These are phyloP conservation scores for Venturia canescens DNA, from an alignment of 1,140 invertebrate species.

Conservation along the genomic window DNA sequence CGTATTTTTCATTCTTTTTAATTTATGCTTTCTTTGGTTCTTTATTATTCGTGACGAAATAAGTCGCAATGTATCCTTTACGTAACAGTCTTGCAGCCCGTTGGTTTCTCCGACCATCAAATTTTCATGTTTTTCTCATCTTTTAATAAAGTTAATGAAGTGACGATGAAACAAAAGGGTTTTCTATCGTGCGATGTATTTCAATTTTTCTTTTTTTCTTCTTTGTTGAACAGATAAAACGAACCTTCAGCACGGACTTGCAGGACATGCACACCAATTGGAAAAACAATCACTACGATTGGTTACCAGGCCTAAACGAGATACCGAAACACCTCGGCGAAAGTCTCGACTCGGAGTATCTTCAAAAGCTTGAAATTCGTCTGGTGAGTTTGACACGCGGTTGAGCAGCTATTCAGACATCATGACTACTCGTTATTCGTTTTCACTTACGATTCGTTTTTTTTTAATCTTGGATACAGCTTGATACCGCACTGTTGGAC, in stretches of 20 bases:
- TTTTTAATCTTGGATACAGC: conserved; percentile 67
- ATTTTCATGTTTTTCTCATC: too few relatives aligned
- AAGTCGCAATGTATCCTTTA: too few relatives aligned
- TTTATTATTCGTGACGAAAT: too few relatives aligned
- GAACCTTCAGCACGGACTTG: conserved; percentile 76
- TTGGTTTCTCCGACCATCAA: too few relatives aligned
- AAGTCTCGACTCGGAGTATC: conserved; percentile 68
- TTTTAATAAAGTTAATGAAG: not conserved
- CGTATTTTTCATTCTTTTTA: too few relatives aligned
- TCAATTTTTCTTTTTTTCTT: conserved; percentile 43
- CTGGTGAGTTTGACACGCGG: conserved; percentile 59
- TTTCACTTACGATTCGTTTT: conserved; percentile 20
- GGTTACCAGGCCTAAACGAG: conserved; percentile 74
- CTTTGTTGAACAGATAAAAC: conserved; percentile 75
- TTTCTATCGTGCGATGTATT: not conserved
- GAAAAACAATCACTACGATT: conserved; percentile 76
- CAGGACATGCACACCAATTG: conserved; percentile 73
- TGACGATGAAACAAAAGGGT: not conserved
- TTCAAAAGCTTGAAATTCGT: conserved; percentile 75
- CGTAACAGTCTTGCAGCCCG: too few relatives aligned
- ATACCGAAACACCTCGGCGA: conserved; percentile 78
- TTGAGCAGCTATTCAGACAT: not conserved
- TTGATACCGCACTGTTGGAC: conserved; percentile 77
- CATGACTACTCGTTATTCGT: not conserved
- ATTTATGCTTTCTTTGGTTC: too few relatives aligned